Evolutionary conservation across 2,113 vertebrate genomes (phyloP).

Genomic region (Cyprinodon tularosa): DNA sequence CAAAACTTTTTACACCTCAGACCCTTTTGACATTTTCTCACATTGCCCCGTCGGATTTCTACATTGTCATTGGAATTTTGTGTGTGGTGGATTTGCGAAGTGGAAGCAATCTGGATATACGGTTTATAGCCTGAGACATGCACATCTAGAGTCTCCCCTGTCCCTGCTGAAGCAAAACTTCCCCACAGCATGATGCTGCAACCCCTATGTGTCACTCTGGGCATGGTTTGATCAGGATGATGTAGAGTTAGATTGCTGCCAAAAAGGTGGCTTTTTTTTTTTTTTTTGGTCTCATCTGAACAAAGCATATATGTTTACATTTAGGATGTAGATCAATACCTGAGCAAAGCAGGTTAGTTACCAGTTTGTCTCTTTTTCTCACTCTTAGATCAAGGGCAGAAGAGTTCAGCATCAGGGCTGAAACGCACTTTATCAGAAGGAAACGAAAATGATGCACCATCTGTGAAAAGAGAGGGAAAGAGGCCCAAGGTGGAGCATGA

Average conservation of each 20-base stretch:
- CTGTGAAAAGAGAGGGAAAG: conserved; percentile 72
- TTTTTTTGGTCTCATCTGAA: too few species aligned
- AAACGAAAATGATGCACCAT: conserved; percentile 45
- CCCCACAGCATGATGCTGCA: too few species aligned
- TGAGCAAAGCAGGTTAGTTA: not conserved
- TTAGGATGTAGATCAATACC: not conserved
- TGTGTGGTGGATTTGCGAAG: not conserved
- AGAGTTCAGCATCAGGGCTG: conserved; percentile 57
- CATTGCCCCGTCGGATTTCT: too few species aligned
- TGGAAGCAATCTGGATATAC: not conserved
- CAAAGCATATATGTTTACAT: not conserved
- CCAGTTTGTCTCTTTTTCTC: not conserved
- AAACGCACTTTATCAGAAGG: conserved; percentile 78
- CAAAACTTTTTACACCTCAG: not conserved
- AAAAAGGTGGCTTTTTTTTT: too few species aligned
- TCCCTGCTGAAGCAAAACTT: too few species aligned
- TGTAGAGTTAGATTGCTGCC: too few species aligned
- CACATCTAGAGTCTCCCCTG: not conserved
- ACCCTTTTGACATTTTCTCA: too few species aligned
- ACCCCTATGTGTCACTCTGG: too few species aligned
- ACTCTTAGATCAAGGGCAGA: conserved; percentile 55
- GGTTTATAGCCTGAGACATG: not conserved
- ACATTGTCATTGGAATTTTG: not conserved
- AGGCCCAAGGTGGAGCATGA: conserved; percentile 76
- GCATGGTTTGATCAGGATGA: too few species aligned